Base-by-base conservation (phyloP, 2,888 invertebrate species). In the Agriotes lineatus region DNA sequence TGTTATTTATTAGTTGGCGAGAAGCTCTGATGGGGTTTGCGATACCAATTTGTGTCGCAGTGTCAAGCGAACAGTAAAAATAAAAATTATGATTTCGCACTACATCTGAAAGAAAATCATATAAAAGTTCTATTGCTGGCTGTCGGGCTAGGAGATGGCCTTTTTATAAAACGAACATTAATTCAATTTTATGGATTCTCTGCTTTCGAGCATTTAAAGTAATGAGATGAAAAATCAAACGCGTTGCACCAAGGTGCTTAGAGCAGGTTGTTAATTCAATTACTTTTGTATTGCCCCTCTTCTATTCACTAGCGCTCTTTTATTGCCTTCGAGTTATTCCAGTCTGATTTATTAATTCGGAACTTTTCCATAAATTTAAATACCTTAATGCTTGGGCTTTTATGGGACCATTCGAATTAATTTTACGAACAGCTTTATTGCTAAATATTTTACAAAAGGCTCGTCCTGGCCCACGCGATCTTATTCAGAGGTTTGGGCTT, bases 311-410 rank as follows among this genome's bases (percentile, higher is more conserved):
- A 67, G 7, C 7, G 3, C 54, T 61, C 54, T 67, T 44, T 61
- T 60, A 67, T 44, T 61, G 67, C 61, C 61, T 54, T 25, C 42
- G 60, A 39, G 16, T 42, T 30, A 67, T 19, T 67, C 56, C 56
- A 48, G 48, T 33, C 44, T 45, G 61, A 67, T 67, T 67, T 67
- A 67, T 67, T 67, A 67, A 61, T 61, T 60, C 33, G 6, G 56
- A 57, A 61, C 67, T 52, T 67, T 60, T 67, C 61, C 67, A 61
- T 67, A 67, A 67, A 66, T 66, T 66, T 66, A 59, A 66, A 66
- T 66, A 54, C 20, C 42, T 35, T 60, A 61, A 61, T 67, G 18
- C 61, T 56, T 22, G 3, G 22, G 37, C 18, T 67, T 67, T 61
- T 54, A 67, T 67, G 33, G 44, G 54, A n/a, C 67, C 18, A 33